Evolutionary conservation across 2,113 vertebrate genomes (phyloP), one percentile per base, ranked within the genome.

Genomic region (Vulpes lagopus): DNA sequence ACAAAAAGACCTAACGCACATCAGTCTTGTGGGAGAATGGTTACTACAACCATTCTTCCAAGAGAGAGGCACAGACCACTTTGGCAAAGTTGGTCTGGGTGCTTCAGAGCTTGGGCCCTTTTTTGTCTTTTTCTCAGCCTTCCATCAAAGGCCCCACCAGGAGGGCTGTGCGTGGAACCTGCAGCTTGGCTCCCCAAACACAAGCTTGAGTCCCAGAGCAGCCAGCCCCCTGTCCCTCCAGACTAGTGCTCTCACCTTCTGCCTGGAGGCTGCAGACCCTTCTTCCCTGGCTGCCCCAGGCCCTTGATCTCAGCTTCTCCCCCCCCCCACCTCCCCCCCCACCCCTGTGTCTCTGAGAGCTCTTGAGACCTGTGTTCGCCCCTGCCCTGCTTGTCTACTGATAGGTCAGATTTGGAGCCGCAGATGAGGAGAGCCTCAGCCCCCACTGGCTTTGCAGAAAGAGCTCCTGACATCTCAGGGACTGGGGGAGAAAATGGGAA

Each of bases 121-220:
- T 51, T 88, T 62, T 27, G 49, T 35, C 17, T 65, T 59, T 53
- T 62, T 20, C 78, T 17, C 12, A n/a, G 20, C 25, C 17, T 67
- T 69, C 81, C 19, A 0, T 83, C n/a, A 25, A 62, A 69, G 78
- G 11, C 23, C 82, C 32, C 60, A 11, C 2, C 2, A 0, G 14
- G 51, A 57, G 23, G 12, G 23, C 15, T 76, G 19, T 57, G 59
- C 16, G 38, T 11, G 2, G 0, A 32, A 2, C 1, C 38, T 19
- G 59, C 11, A 11, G 23, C 12, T 35, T 49, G 30, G 57, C 59
- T 78, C 19, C n/a, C 20, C 53, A 76, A 69, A 89, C n/a, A 9
- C 0, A 1, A 23, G 3, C 38, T 23, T 12, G 25, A 14, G 12
- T 5, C 62, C 57, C 4, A 0, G 38, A 65, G 25, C 38, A 62